Evolutionary conservation across 2,797 vertebrate species (phyloP), one percentile per base, ranked within the genome.

Genomic region (Podarcis siculus): DNA sequence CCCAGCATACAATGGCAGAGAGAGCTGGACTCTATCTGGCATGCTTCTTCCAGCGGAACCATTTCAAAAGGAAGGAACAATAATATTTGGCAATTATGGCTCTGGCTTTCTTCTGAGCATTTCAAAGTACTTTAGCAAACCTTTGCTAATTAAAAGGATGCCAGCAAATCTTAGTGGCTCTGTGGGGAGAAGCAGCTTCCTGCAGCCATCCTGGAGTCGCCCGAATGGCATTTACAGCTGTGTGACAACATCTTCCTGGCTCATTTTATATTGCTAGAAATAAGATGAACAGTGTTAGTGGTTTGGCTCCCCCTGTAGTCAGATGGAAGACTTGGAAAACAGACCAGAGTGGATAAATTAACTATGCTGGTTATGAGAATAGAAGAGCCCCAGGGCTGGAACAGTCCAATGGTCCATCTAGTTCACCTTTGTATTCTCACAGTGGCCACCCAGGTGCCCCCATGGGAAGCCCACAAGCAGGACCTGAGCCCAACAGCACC

Each of bases 261-360:
- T 81, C 55, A 8, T 4, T 37, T 42, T 15, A 37, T 12, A 25
- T 30, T 23, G 25, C 6, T 35, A 35, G 76, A 69, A 79, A 25
- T 10, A 49, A 35, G 27, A 37, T 35, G 27, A 73, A 55, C 86
- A n/a, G 30, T 42, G 5, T n/a, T 75, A 32, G n/a, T 21, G 4
- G 49, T 72, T 87, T 81, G 79, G 79, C 85, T 86, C 77, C 76
- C 85, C 66, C 85, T 79, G 85, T 58, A 79, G 85, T 58, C 85
- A 79, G 77, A 13, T 49, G 13, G 49, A 25, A 32, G 12, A 10
- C 13, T 10, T 23, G 19, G 15, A 75, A 64, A 73, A 10, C 7
- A 72, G n/a, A 7, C 27, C 21, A 45, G 64, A 17, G 25, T 25
- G 9, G 27, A 32, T 66, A 17, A 71, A 49, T 55, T 55, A 15